phyloP scores from a whole-genome alignment of 1,140 invertebrate species.

The Ceratoteleas bidentatus region DNA sequence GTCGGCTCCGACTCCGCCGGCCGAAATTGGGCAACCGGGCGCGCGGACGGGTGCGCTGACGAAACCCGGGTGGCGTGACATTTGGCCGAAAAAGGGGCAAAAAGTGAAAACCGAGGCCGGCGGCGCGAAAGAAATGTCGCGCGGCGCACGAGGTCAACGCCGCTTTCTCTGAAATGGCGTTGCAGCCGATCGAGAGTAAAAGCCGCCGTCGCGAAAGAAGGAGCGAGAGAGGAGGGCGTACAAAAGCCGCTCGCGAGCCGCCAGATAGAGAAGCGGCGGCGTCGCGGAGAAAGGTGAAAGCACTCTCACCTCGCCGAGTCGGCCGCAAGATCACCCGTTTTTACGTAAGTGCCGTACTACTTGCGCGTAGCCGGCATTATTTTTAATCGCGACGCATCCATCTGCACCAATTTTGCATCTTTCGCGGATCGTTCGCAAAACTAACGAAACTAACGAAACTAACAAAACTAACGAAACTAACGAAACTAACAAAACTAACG shows the following conservation, averaged over 20 bases:
- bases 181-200: constrained; percentile 79
- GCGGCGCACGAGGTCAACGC: constrained; percentile 64
- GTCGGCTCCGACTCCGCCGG: constrained; percentile 74
- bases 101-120: constrained; percentile 18
- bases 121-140: constrained; percentile 28
- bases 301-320: constrained; percentile 75
- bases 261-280: constrained; percentile 62
- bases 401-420: neutral
- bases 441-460: no score
- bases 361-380: constrained; percentile 54
- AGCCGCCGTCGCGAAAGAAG: constrained; percentile 73
- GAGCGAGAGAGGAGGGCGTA: constrained; percentile 67
- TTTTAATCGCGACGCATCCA: neutral
- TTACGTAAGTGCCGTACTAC: constrained; percentile 51
- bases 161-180: constrained; percentile 75
- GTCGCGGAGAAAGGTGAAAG: constrained; percentile 81
- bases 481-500: no score
- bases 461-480: no score
- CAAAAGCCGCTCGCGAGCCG: constrained; percentile 48
- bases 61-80: constrained; percentile 19
- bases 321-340: constrained; percentile 54
- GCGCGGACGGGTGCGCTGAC: constrained; percentile 44
- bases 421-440: no score
- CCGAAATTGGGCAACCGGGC: constrained; percentile 72
- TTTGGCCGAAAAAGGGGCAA: constrained; percentile 1